A percentile compares a stretch with the other conserved stretches of the same genome.
Evolutionary conservation across 2,797 vertebrate genomes (phyloP).

Genomic region (Melanotaenia pygmaea): DNA sequence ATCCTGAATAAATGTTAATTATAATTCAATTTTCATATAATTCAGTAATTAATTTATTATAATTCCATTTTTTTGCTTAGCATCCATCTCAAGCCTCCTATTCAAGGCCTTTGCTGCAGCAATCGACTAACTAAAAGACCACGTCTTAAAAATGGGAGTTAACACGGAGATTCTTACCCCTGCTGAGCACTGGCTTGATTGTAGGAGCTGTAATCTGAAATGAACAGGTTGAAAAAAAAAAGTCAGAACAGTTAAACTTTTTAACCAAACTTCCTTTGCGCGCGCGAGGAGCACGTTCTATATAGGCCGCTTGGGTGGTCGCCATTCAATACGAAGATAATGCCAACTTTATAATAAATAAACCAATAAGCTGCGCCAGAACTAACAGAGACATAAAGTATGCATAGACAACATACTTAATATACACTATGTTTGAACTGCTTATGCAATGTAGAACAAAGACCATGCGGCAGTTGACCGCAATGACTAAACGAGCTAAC

Average conservation of each 20-base stretch:
- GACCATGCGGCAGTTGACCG: background rate
- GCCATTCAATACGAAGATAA: constrained; percentile 23
- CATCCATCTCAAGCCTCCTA: too few relatives aligned
- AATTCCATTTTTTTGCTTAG: background rate
- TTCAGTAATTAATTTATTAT: background rate
- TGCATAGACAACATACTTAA: fast-evolving
- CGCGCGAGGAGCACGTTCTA: constrained; percentile 48
- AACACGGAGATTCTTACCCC: constrained; percentile 84
- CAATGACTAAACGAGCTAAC: constrained; percentile 10
- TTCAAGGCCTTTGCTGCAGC: too few relatives aligned
- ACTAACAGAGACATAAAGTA: fast-evolving
- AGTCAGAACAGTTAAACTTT: background rate
- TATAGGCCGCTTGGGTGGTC: background rate
- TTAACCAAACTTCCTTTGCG: constrained; percentile 24
- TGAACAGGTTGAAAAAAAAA: background rate
- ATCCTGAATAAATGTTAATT: background rate
- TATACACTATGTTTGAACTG: fast-evolving
- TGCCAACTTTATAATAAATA: background rate
- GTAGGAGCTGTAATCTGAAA: constrained; percentile 95
- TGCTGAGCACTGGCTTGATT: constrained; percentile 93
- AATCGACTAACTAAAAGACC: background rate
- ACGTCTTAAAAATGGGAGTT: background rate
- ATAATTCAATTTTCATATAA: too few relatives aligned
- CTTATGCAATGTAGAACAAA: fast-evolving
- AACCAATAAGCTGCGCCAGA: fast-evolving